Base-by-base conservation (phyloP, 2,888 invertebrate species). In the Masnerella sp. region DNA sequence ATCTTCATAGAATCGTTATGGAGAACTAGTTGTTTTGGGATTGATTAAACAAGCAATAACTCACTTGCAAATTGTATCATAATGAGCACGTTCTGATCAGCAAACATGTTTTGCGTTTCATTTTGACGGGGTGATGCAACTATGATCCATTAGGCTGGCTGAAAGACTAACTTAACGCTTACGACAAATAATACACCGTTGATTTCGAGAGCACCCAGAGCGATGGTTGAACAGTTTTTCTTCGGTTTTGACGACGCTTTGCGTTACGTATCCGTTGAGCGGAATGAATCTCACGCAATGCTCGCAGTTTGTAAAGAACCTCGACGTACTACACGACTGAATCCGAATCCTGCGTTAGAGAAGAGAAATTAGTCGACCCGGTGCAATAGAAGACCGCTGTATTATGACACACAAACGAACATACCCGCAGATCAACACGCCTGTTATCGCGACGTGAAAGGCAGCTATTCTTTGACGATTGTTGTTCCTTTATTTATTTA, bases 401-500 rank as follows among this genome's bases (percentile, higher is more conserved):
- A 67, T 58, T 58, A 67, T 47, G 45, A 58, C 67, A 70, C 56
- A 70, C 52, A 59, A 52, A 69, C 49, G 20, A 22, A 65, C 32
- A 54, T 18, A 49, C 20, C 12, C 43, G 14, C 47, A 36, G 22
- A 67, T 28, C 11, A 42, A 17, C 25, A 49, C 52, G 54, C 28
- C 38, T 22, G 45, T 52, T 62, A 43, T 52, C 52, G 25, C 22
- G 34, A 58, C 30, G 51, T 49, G 51, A 62, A 56, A 22, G 56
- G 52, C 28, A 34, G 43, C 77, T 75, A 76, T 78, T 78, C 78
- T 84, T 83, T 81, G 78, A 83, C 80, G 77, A 84, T 81, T 85
- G 82, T 85, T 85, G 83, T 84, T 84, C 83, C 83, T 84, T 82
- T 84, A 83, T 85, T 85, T 85, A 84, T 85, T 84, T 85, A 85